A percentile compares a stretch with the other conserved stretches of the same genome.
These are phyloP conservation scores for Pocota personata DNA, from an alignment of 2,888 invertebrate species.

Conservation along the genomic window DNA sequence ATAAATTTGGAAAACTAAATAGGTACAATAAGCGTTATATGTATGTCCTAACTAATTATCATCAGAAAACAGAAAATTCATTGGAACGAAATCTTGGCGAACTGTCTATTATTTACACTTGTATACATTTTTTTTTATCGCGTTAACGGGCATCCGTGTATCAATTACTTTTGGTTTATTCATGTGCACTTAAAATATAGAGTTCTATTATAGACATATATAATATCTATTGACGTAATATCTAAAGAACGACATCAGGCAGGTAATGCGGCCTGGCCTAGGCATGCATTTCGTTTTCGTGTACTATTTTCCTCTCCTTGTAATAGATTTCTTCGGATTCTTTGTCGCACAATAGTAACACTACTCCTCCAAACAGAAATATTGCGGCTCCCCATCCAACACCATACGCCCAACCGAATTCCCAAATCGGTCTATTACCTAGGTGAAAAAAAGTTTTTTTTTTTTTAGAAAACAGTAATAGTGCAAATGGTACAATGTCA, in stretches of 20 bases:
- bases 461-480: too few relatives aligned
- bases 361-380: constrained; percentile 96
- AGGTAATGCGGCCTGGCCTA: constrained; percentile 84
- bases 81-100: not conserved
- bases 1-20: too few relatives aligned
- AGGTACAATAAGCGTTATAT: too few relatives aligned
- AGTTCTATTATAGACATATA: constrained; percentile 26
- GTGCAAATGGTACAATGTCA: too few relatives aligned
- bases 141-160: constrained; percentile 10
- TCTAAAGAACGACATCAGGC: constrained; percentile 83
- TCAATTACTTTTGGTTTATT: constrained; percentile 13
- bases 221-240: constrained; percentile 78
- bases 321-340: constrained; percentile 99
- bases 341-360: constrained; percentile 97
- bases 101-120: constrained; percentile 8
- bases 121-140: too few relatives aligned
- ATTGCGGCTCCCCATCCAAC: constrained; percentile 99
- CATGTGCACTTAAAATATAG: constrained; percentile 16
- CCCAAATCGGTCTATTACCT: constrained; percentile 96
- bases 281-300: constrained; percentile 83
- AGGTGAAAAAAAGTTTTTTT: constrained; percentile 28
- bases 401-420: constrained; percentile 99
- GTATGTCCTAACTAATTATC: too few relatives aligned
- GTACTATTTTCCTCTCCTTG: constrained; percentile 95
- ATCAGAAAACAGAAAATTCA: not conserved